phyloP scores from a whole-genome alignment of 2,113 vertebrate species.

The Ardeotis arabs region DNA sequence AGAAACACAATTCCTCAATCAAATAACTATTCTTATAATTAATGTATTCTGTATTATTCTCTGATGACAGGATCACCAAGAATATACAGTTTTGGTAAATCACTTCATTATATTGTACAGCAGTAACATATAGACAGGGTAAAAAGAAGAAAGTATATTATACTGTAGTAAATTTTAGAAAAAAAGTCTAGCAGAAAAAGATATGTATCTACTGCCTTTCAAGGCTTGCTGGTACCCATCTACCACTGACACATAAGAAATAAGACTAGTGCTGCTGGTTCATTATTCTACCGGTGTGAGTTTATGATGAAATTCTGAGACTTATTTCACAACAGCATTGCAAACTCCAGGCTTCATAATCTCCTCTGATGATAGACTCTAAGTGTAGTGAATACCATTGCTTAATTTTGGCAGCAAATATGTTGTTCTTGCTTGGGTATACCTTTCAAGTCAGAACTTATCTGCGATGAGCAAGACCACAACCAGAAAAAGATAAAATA shows the following conservation, averaged over 20 bases:
- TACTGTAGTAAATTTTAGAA: not conserved
- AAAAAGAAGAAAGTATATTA: not conserved
- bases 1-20: not conserved
- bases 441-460: conserved; percentile 20
- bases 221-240: not conserved
- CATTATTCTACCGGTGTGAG: not conserved
- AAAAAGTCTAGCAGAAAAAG: not conserved
- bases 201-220: not conserved
- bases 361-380: not conserved
- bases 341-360: not conserved
- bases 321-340: conserved; percentile 1
- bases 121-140: not conserved
- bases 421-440: not conserved
- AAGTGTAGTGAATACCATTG: not conserved
- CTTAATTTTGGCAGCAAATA: not conserved
- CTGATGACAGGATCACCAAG: not conserved
- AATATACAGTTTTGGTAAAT: not conserved
- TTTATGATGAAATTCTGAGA: not conserved
- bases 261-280: not conserved
- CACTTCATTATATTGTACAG: not conserved
- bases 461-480: not conserved
- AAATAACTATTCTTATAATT: not conserved
- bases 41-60: not conserved
- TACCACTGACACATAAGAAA: not conserved
- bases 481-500: not conserved